These are phyloP conservation scores for Lasiurus borealis DNA, from an alignment of 2,113 vertebrate genomes.

Conservation along the genomic window DNA sequence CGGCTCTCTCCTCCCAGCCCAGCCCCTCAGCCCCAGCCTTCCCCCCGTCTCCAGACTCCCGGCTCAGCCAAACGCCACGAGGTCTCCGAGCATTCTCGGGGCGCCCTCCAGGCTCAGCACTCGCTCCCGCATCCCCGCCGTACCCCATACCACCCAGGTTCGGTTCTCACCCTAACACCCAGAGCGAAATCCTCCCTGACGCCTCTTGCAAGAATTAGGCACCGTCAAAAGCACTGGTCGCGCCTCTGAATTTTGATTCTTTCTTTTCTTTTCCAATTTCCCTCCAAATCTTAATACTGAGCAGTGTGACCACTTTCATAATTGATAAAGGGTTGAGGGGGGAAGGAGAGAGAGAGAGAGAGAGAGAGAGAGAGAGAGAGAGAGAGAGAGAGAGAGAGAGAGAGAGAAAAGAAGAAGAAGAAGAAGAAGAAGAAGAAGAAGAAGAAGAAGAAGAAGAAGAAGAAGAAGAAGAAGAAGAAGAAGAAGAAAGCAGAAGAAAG, in stretches of 20 bases:
- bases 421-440: too few relatives aligned
- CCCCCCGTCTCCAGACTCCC: neutral
- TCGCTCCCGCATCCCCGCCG: neutral
- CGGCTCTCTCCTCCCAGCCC: neutral
- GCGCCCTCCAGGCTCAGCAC: neutral
- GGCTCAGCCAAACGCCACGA: neutral
- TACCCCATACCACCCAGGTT: neutral
- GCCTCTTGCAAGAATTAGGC: neutral
- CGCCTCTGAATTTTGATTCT: slow-evolving; percentile 55
- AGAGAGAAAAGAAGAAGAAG: too few relatives aligned
- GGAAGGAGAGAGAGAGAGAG: too few relatives aligned
- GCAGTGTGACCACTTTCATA: slow-evolving; percentile 72
- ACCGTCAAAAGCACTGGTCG: neutral
- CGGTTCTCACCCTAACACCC: slow-evolving; percentile 59
- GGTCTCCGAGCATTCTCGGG: neutral
- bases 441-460: too few relatives aligned
- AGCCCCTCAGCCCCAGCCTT: neutral
- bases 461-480: too few relatives aligned
- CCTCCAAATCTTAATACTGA: slow-evolving; percentile 70
- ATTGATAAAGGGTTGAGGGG: neutral
- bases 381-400: too few relatives aligned
- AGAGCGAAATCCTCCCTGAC: neutral
- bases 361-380: too few relatives aligned
- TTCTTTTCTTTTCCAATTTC: slow-evolving; percentile 70
- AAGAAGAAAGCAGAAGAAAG: too few relatives aligned